phyloP scores from a whole-genome alignment of 2,797 vertebrate genomes.

The Enteromius thamalakanensis region DNA sequence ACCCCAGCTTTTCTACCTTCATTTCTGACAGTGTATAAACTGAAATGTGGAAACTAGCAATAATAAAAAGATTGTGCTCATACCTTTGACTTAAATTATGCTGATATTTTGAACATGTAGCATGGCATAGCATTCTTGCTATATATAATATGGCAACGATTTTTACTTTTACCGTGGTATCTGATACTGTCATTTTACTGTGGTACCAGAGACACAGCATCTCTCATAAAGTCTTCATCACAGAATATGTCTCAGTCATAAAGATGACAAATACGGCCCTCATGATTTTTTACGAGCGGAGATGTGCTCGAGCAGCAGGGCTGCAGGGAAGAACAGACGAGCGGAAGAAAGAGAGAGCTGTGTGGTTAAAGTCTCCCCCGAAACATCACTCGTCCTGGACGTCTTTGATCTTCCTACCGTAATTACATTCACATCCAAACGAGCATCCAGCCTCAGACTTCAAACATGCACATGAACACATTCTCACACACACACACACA shows the following conservation, averaged over 20 bases:
- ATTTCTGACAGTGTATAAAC: neutral
- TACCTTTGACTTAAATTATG: neutral
- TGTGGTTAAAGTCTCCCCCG: conserved; percentile 93
- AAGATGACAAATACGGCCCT: conserved; percentile 99
- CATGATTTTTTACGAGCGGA: conserved; percentile 99
- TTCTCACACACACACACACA: conserved; percentile 66
- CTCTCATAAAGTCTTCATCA: conserved; percentile 83
- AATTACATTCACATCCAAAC: conserved; percentile 94
- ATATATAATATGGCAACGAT: neutral
- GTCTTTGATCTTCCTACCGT: conserved; percentile 97
- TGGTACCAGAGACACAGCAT: conserved; percentile 17
- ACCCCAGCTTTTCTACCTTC: no score
- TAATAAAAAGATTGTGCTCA: neutral
- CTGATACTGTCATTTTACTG: neutral
- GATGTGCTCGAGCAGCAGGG: conserved; percentile 96
- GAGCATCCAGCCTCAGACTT: conserved; percentile 83
- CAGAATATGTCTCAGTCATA: conserved; percentile 94
- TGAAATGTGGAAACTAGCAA: neutral
- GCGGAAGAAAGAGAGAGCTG: conserved; percentile 77
- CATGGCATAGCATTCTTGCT: neutral
- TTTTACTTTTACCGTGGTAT: neutral
- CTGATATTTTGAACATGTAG: neutral
- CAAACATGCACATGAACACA: conserved; percentile 75
- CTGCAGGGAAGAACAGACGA: conserved; percentile 89
- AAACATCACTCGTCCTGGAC: conserved; percentile 93